Conservation (phyloP, 2,888 invertebrate species). For the Cerceris rybyensis region DNA sequence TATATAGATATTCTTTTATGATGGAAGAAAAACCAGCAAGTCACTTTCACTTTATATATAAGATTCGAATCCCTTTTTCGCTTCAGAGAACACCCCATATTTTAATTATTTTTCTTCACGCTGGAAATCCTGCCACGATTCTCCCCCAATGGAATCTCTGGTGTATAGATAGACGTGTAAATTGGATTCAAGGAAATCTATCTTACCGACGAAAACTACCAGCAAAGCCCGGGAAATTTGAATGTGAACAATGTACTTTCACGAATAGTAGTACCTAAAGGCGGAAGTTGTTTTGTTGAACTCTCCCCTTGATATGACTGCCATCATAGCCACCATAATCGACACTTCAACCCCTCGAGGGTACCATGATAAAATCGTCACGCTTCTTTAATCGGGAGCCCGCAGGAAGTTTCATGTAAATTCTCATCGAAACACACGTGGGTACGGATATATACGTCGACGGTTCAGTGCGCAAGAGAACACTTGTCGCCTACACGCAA, state of each 20-base stretch:
- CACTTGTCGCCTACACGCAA: constrained; percentile 59
- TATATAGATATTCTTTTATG: not conserved
- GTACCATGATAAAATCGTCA: constrained; percentile 76
- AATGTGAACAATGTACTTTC: constrained; percentile 16
- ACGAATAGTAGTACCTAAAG: constrained; percentile 36
- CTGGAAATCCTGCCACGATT: constrained; percentile 1
- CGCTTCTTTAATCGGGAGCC: constrained; percentile 73
- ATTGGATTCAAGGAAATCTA: constrained; percentile 24
- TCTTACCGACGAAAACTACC: constrained; percentile 27
- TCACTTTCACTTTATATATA: constrained; percentile 26
- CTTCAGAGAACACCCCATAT: constrained; percentile 60
- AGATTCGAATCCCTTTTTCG: constrained; percentile 53
- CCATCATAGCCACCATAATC: constrained; percentile 65
- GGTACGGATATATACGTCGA: constrained; percentile 57
- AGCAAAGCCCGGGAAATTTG: constrained; percentile 36
- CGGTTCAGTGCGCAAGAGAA: constrained; percentile 53
- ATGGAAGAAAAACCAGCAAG: not conserved
- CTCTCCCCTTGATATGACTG: constrained; percentile 43
- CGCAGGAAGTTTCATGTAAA: constrained; percentile 77
- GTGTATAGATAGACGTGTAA: not conserved
- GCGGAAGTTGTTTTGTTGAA: constrained; percentile 27
- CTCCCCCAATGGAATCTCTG: not conserved
- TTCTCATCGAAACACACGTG: constrained; percentile 70
- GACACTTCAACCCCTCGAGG: constrained; percentile 71
- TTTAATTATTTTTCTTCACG: constrained; percentile 5